phyloP scores from a whole-genome alignment of 2,797 vertebrate genomes.

The Gobio occitaniae region DNA sequence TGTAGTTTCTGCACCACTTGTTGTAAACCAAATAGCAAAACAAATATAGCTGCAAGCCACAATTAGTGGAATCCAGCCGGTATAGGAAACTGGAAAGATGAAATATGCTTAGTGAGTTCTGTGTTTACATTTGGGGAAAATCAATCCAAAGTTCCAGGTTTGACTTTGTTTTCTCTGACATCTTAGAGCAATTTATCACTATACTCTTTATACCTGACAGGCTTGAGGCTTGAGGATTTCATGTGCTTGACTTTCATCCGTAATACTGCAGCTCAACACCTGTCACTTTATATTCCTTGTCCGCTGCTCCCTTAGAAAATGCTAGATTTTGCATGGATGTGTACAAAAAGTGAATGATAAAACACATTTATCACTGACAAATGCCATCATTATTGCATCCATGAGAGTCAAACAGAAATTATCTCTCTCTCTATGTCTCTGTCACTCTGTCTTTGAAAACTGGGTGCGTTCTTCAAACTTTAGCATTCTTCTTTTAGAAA shows the following conservation, averaged over 20 bases:
- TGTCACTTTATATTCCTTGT: conserved; percentile 20
- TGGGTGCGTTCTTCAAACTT: neutral
- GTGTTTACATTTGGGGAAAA: neutral
- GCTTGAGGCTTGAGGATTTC: neutral
- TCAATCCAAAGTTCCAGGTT: conserved; percentile 5
- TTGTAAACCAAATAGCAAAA: neutral
- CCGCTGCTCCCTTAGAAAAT: neutral
- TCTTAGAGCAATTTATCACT: conserved; percentile 28
- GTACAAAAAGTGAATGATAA: conserved; percentile 9
- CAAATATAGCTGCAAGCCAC: conserved; percentile 15
- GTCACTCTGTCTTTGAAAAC: neutral
- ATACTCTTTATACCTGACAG: conserved; percentile 24
- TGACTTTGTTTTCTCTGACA: conserved; percentile 12
- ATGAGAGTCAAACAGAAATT: neutral
- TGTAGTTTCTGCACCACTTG: neutral
- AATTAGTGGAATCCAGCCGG: conserved; percentile 11
- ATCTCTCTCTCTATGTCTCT: neutral
- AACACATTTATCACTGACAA: conserved; percentile 14
- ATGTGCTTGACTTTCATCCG: conserved; percentile 27
- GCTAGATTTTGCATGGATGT: conserved; percentile 6
- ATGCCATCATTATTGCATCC: conserved; percentile 7
- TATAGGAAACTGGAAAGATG: neutral
- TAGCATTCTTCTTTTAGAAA: neutral
- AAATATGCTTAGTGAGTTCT: conserved; percentile 8
- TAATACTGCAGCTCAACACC: conserved; percentile 26